These are phyloP conservation scores for Epinotia brunnichana DNA, from an alignment of 2,888 invertebrate species.

Conservation along the genomic window DNA sequence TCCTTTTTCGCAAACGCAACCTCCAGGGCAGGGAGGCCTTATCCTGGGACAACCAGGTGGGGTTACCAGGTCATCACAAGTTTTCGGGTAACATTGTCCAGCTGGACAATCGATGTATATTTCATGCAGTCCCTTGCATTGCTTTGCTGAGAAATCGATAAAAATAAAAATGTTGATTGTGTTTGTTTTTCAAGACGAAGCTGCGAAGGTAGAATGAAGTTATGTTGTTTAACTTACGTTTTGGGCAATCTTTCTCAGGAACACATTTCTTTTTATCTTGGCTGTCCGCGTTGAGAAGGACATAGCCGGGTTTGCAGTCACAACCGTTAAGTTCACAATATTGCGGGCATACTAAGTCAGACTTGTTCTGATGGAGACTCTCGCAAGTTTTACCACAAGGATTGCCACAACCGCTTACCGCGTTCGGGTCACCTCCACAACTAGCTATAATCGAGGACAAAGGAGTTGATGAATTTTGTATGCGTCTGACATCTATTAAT, in stretches of 20 bases:
- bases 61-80: constrained; percentile 24
- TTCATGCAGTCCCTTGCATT: constrained; percentile 36
- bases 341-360: constrained; percentile 16
- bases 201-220: no score
- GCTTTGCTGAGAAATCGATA: constrained; percentile 1
- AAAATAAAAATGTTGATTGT: not conserved
- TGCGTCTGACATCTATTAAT: no score
- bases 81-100: constrained; percentile 35
- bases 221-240: constrained; percentile 13
- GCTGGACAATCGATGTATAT: constrained; percentile 31
- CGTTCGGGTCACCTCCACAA: constrained; percentile 32
- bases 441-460: not conserved
- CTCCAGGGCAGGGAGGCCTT: constrained; percentile 36
- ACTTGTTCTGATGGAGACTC: no score
- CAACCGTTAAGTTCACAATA: constrained; percentile 31
- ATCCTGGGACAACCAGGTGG: constrained; percentile 33
- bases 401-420: constrained; percentile 30
- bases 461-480: no score
- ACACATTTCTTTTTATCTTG: constrained; percentile 24
- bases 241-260: constrained; percentile 22
- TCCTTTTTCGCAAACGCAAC: constrained; percentile 37
- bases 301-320: constrained; percentile 34
- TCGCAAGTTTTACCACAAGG: constrained; percentile 33
- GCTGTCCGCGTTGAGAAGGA: constrained; percentile 2
- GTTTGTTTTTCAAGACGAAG: no score